These are phyloP conservation scores for Erebia ligea DNA, from an alignment of 2,888 invertebrate genomes.

Conservation along the genomic window DNA sequence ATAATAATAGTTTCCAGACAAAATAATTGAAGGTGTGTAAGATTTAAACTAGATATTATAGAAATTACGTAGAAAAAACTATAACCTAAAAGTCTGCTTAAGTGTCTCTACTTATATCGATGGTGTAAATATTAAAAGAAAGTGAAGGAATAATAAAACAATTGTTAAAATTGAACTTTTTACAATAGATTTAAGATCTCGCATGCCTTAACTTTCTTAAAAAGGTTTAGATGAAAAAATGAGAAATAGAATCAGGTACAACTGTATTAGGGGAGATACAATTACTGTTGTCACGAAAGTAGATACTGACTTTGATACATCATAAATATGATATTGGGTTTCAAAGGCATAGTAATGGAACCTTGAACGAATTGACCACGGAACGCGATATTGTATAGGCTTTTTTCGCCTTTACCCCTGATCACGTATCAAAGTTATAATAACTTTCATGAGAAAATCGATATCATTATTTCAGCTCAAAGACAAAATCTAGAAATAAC, in stretches of 20 bases:
- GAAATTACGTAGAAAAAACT: neutral
- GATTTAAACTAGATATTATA: neutral
- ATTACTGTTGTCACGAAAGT: neutral
- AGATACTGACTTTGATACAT: neutral
- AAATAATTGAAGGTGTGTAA: neutral
- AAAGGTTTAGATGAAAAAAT: slow-evolving; percentile 11
- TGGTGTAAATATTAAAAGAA: neutral
- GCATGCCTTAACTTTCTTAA: neutral
- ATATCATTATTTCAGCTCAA: too few relatives aligned
- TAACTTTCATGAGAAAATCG: too few relatives aligned
- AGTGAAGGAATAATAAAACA: neutral
- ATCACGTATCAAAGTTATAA: too few relatives aligned
- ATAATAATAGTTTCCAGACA: neutral
- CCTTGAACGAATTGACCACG: too few relatives aligned
- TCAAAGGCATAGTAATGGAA: too few relatives aligned
- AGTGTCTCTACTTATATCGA: neutral
- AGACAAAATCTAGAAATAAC: too few relatives aligned
- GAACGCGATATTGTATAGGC: too few relatives aligned
- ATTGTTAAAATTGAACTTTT: neutral
- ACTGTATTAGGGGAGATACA: neutral
- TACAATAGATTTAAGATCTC: neutral
- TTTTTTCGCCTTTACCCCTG: too few relatives aligned
- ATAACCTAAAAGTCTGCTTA: neutral
- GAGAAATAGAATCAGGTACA: slow-evolving; percentile 19
- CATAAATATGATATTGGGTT: too few relatives aligned